Conservation (phyloP, 2,113 vertebrate species). For the Colius striatus region DNA sequence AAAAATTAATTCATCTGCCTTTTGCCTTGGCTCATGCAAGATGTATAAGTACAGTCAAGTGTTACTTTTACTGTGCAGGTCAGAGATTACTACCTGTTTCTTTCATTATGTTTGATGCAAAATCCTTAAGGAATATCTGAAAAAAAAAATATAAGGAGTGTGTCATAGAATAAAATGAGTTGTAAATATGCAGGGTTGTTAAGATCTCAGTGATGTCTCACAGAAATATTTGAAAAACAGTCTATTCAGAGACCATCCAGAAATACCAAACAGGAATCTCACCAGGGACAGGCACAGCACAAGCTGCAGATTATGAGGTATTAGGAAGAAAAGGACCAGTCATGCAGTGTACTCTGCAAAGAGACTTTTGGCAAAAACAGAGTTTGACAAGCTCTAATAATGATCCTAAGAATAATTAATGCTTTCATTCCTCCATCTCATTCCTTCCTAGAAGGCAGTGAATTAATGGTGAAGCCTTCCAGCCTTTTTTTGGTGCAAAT, state of each 20-base stretch:
- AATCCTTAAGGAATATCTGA: slow-evolving; percentile 35
- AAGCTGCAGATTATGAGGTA: not conserved
- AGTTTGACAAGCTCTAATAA: slow-evolving; percentile 48
- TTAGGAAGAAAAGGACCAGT: not conserved
- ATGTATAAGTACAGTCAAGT: slow-evolving; percentile 41
- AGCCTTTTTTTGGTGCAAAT: slow-evolving; percentile 2
- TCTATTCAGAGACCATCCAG: slow-evolving; percentile 25
- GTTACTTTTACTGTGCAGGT: slow-evolving; percentile 28
- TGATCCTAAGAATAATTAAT: slow-evolving; percentile 33
- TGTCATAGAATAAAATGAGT: slow-evolving; percentile 28
- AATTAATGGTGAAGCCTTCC: slow-evolving; percentile 16
- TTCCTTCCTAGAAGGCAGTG: slow-evolving; percentile 6
- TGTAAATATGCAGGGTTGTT: slow-evolving; percentile 38
- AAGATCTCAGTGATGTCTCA: slow-evolving; percentile 8
- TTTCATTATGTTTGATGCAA: slow-evolving; percentile 44
- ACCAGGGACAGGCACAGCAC: not conserved
- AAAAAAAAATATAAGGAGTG: not conserved
- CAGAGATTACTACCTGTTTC: slow-evolving; percentile 20
- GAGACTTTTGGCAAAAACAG: slow-evolving; percentile 7
- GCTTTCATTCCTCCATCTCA: slow-evolving; percentile 25
- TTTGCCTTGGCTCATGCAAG: slow-evolving; percentile 40
- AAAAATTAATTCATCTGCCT: not conserved
- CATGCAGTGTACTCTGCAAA: slow-evolving; percentile 10
- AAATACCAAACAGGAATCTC: slow-evolving; percentile 4
- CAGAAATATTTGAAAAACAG: slow-evolving; percentile 13